These are phyloP conservation scores for Lytechinus pictus DNA, from an alignment of 35 echinoderm and acorn worm species.

Conservation along the genomic window DNA sequence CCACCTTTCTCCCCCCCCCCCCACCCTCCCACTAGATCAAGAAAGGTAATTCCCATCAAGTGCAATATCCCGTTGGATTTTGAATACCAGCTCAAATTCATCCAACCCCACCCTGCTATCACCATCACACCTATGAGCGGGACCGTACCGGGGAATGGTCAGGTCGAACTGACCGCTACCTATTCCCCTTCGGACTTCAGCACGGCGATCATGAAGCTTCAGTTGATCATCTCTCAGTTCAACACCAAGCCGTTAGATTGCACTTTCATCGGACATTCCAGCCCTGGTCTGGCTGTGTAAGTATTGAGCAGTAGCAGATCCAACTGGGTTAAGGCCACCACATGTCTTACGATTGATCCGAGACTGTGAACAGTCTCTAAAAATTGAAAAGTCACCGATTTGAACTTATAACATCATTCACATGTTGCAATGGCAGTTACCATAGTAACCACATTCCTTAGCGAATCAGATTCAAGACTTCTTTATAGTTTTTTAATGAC, in stretches of 20 bases:
- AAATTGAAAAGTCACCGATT: no score
- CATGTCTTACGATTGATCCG: no score
- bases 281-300: constrained; percentile 90
- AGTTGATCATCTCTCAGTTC: constrained; percentile 94
- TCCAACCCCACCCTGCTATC: constrained; percentile 86
- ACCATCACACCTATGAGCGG: constrained; percentile 77
- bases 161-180: constrained; percentile 69
- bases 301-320: constrained; percentile 9
- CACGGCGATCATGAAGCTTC: constrained; percentile 93
- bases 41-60: constrained; percentile 79
- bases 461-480: no score
- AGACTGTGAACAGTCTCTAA: no score
- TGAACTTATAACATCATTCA: no score
- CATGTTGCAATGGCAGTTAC: no score
- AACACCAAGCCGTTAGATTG: constrained; percentile 89
- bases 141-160: constrained; percentile 81
- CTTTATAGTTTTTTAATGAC: no score
- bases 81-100: constrained; percentile 88
- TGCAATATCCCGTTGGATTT: constrained; percentile 96
- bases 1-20: neutral
- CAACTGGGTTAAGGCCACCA: no score
- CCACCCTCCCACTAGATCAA: constrained; percentile 51
- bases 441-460: no score
- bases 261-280: constrained; percentile 72
- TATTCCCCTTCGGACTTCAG: constrained; percentile 93